A percentile compares a stretch with the other conserved stretches of the same genome.
Evolutionary conservation across 2,797 vertebrate genomes (phyloP).

Genomic region (Presbytis comata): DNA sequence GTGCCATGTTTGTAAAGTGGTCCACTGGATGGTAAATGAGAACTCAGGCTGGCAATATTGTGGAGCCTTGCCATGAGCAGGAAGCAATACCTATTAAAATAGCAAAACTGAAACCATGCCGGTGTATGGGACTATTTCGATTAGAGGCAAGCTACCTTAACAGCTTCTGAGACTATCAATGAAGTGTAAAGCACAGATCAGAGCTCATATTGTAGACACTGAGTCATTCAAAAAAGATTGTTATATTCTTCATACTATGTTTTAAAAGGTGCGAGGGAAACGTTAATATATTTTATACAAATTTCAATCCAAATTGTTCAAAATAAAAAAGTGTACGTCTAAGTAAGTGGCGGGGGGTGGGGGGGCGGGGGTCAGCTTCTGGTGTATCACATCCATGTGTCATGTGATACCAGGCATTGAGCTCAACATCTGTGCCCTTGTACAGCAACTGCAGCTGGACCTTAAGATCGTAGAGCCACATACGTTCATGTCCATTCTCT

Average conservation of each 20-base stretch:
- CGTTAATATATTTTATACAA: neutral
- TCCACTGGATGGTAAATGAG: neutral
- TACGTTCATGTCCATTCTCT: neutral
- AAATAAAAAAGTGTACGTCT: neutral
- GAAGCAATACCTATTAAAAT: neutral
- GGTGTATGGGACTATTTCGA: neutral
- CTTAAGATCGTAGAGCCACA: neutral
- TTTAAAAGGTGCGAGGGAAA: neutral
- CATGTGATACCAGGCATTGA: neutral
- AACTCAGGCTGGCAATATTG: neutral
- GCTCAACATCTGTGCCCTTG: neutral
- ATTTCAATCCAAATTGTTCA: neutral
- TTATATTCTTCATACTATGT: neutral
- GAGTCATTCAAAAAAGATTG: neutral
- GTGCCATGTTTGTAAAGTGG: neutral
- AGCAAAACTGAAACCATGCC: neutral
- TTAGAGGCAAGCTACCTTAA: neutral
- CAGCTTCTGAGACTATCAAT: neutral
- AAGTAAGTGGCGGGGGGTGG: too few relatives aligned
- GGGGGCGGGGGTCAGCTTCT: neutral
- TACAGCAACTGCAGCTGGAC: neutral
- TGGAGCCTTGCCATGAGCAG: neutral
- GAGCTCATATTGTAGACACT: neutral
- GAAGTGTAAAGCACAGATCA: neutral
- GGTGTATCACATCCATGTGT: neutral